Conservation (phyloP, 2,797 vertebrate genomes). For the Holocentrus rufus region DNA sequence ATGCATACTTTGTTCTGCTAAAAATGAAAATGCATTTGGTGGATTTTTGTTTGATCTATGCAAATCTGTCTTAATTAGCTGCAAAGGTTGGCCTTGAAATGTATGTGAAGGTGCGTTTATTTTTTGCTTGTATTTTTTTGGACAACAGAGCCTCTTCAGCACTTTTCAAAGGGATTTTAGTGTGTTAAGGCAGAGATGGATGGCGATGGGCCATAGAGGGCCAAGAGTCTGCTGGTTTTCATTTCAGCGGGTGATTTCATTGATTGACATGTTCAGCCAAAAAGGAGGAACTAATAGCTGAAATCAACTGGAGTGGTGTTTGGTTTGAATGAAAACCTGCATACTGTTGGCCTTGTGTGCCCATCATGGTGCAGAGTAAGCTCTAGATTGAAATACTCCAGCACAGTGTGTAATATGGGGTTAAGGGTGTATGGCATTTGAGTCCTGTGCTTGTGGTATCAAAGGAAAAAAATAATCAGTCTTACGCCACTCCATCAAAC, state of each 20-base stretch:
- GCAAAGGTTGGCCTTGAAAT: conserved; percentile 1
- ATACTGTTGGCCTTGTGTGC: background rate
- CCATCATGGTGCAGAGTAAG: background rate
- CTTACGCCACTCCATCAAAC: conserved; percentile 18
- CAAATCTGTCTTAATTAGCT: conserved; percentile 13
- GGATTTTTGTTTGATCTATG: background rate
- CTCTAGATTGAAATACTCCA: conserved; percentile 36
- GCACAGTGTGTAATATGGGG: conserved; percentile 37
- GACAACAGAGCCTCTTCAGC: background rate
- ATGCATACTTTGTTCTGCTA: conserved; percentile 35
- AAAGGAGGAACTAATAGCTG: conserved; percentile 11
- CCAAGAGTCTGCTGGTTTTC: conserved; percentile 39
- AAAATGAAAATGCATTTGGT: conserved; percentile 10
- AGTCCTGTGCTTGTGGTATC: conserved; percentile 40
- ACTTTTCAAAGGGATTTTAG: conserved; percentile 9
- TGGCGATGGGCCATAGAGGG: background rate
- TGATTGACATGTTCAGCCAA: conserved; percentile 33
- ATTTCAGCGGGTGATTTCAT: conserved; percentile 37
- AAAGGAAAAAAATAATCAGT: conserved; percentile 44
- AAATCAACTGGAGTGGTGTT: conserved; percentile 31
- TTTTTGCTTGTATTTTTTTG: background rate
- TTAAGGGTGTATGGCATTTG: conserved; percentile 38
- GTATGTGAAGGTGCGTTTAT: background rate
- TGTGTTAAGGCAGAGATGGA: background rate
- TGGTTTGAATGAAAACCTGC: conserved; percentile 21